Percentiles rank a stretch among this genome's conserved stretches.
phyloP scores from a whole-genome alignment of 37 sponge, comb jelly and placozoan species.

The Mnemiopsis leidyi region DNA sequence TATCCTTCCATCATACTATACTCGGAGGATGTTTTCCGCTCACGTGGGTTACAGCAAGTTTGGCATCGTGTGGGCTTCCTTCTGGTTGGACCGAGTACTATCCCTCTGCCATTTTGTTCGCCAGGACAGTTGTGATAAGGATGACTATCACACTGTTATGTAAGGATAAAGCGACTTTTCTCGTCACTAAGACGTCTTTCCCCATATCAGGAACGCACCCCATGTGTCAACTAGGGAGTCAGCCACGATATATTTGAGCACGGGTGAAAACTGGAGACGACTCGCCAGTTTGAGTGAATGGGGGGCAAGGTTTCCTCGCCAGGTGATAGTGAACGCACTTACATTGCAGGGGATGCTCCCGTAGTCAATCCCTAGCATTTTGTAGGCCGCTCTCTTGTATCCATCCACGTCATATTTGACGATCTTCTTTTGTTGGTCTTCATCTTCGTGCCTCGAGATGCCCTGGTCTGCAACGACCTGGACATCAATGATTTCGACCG shows the following conservation, averaged over 20 bases:
- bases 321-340: constrained; percentile 1
- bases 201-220: background rate
- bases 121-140: no score
- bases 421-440: background rate
- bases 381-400: background rate
- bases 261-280: background rate
- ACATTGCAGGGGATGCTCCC: background rate
- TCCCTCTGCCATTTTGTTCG: no score
- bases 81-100: no score
- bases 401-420: background rate
- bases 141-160: no score
- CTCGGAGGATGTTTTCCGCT: no score
- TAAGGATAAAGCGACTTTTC: no score
- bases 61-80: no score
- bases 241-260: background rate
- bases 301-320: background rate
- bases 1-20: no score
- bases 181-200: no score
- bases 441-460: background rate
- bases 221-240: background rate
- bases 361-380: background rate
- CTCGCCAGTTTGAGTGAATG: background rate
- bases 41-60: no score
- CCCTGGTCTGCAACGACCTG: background rate
- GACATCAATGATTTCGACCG: background rate